Evolutionary conservation across 2,888 invertebrate genomes (phyloP).

Genomic region (Amphimallon solstitiale): DNA sequence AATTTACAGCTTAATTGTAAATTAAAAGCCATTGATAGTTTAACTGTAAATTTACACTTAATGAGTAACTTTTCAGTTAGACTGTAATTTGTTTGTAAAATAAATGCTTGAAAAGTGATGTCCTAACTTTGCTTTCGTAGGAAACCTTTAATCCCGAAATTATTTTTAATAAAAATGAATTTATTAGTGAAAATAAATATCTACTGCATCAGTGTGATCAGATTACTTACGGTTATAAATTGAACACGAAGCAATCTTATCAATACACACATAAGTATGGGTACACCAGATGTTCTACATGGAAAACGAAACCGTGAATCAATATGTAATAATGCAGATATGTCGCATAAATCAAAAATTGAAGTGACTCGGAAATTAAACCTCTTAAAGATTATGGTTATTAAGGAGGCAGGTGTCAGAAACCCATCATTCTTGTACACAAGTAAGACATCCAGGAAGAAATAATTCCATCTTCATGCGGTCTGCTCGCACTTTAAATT

Average conservation of each 20-base stretch:
- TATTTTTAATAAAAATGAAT: no score
- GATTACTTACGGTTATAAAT: no score
- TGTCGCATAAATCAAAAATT: constrained; percentile 18
- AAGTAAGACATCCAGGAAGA: constrained; percentile 11
- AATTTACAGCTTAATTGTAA: no score
- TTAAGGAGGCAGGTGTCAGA: constrained; percentile 22
- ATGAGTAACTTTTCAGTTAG: no score
- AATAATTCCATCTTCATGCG: constrained; percentile 8
- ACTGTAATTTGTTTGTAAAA: no score
- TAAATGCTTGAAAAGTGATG: no score
- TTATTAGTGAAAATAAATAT: no score
- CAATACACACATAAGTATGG: background rate
- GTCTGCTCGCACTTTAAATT: constrained; percentile 4
- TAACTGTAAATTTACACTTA: no score
- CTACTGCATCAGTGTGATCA: no score
- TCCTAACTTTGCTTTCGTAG: no score
- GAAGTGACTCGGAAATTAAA: constrained; percentile 14
- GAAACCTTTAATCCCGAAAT: no score
- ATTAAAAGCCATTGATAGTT: no score
- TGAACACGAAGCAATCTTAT: constrained; percentile 2
- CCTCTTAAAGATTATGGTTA: constrained; percentile 17
- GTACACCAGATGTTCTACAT: constrained; percentile 4
- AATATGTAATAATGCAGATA: background rate
- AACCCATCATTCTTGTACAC: constrained; percentile 19
- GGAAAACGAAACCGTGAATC: constrained; percentile 18